Conservation (phyloP, 92 coral and sea anemone species). For the Siderastrea siderea region DNA sequence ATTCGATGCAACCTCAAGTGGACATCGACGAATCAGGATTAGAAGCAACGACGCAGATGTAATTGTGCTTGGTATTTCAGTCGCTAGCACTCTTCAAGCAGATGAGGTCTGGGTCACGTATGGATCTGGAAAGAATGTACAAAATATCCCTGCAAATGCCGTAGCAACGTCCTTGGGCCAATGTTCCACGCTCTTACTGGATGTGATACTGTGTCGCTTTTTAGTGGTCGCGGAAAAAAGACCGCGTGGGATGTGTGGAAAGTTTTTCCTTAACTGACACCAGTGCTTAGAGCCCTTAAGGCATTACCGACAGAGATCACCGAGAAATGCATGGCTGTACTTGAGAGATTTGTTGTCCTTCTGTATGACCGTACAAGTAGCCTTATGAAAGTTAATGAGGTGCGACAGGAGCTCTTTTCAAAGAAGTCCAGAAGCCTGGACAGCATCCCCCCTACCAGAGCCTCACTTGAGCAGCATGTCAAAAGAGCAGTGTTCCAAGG, state of each 20-base stretch:
- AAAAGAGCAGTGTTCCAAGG: conserved; percentile 68
- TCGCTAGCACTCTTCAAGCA: conserved; percentile 33
- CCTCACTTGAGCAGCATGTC: conserved; percentile 61
- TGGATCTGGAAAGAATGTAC: conserved; percentile 61
- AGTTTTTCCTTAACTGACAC: conserved; percentile 58
- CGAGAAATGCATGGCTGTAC: conserved; percentile 37
- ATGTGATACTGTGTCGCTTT: conserved; percentile 79
- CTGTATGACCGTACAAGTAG: conserved; percentile 62
- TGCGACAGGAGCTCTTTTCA: conserved; percentile 58
- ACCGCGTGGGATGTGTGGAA: conserved; percentile 75
- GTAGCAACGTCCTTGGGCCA: conserved; percentile 74
- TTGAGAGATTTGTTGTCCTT: conserved; percentile 58
- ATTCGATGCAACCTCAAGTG: conserved; percentile 28
- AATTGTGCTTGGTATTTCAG: conserved; percentile 68
- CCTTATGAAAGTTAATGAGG: conserved; percentile 51
- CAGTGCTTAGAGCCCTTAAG: conserved; percentile 53
- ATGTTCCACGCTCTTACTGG: conserved; percentile 81
- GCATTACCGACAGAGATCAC: conserved; percentile 50
- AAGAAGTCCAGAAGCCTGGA: conserved; percentile 67
- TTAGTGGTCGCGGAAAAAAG: conserved; percentile 73
- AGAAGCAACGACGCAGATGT: conserved; percentile 70
- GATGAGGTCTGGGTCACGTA: conserved; percentile 63
- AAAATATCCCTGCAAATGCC: conserved; percentile 42
- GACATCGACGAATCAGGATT: conserved; percentile 45
- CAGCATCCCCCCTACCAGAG: conserved; percentile 72